phyloP scores from a whole-genome alignment of 2,797 vertebrate species.

The Falco novaeseelandiae region DNA sequence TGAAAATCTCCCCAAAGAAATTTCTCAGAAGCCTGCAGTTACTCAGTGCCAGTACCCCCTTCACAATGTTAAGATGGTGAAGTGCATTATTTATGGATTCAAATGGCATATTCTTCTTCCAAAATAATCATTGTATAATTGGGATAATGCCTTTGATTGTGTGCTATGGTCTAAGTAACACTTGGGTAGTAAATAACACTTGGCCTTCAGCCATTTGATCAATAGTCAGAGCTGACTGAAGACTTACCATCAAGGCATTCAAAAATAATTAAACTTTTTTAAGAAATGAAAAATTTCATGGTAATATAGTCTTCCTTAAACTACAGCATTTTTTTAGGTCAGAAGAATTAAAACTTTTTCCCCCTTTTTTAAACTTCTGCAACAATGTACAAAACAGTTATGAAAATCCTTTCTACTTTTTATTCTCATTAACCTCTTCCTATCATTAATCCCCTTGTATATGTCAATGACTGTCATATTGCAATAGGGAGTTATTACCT shows the following conservation, averaged over 20 bases:
- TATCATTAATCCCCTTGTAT: not conserved
- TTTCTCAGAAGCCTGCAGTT: slow-evolving; percentile 45
- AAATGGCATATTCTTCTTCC: slow-evolving; percentile 10
- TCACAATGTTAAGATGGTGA: not conserved
- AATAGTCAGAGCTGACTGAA: not conserved
- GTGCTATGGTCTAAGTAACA: not conserved
- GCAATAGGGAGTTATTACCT: not conserved
- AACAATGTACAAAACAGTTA: not conserved
- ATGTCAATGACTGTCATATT: not conserved
- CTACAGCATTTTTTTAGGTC: not conserved
- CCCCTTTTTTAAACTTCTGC: not conserved
- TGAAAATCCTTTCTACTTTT: not conserved
- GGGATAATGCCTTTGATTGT: not conserved
- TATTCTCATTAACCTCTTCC: not conserved
- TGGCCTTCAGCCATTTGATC: slow-evolving; percentile 26
- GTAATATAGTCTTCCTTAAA: not conserved
- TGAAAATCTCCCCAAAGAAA: not conserved
- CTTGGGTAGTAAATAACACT: not conserved
- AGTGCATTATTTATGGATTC: slow-evolving; percentile 58
- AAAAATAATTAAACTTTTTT: not conserved
- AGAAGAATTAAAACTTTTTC: not conserved
- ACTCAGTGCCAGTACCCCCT: not conserved
- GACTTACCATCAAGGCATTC: not conserved
- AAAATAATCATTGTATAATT: not conserved
- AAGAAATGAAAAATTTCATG: not conserved